Evolutionary conservation across 2,113 vertebrate species (phyloP), one percentile per base, ranked within the genome.

Genomic region (Probosciger aterrimus): DNA sequence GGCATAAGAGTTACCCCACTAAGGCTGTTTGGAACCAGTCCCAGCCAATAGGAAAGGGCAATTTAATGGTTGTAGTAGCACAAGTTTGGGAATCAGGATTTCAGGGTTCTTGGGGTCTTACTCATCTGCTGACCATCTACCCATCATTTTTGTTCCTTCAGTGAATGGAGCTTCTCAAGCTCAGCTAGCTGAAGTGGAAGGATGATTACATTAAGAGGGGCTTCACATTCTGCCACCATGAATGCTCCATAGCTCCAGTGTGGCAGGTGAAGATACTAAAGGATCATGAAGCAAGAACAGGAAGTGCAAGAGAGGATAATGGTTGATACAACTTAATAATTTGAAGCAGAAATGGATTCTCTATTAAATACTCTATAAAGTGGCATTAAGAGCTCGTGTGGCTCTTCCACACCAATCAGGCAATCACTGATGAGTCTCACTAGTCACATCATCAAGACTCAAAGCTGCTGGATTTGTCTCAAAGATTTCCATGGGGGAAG

Each of bases 301-400:
- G 18, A 74, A 17, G 16, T 20, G 5, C 0, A 0, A 79, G 53
- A 31, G 30, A 76, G 16, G 11, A 8, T 30, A 46, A 52, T 11
- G 12, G 9, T 11, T 44, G 27, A 81, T 67, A 19, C 41, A 85
- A 59, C 22, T 16, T 59, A 24, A 24, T 24, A 59, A 59, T 83
- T 74, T 52, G 37, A 82, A 67, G 28, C 43, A 84, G 65, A 63
- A 89, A 28, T 11, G 5, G 15, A 41, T 81, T 74, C 4, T 79
- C 39, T 79, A 3, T n/a, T 50, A 35, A 55, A 43, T n/a, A 37
- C 5, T 55, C 12, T 64, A 3, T n/a, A 52, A 86, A 89, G 18
- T 1, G 0, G 6, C 37, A 80, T 71, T 95, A 82, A 73, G 6
- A 69, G 9, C 10, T 64, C 22, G 35, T 4, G 2, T 47, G 41